Evolutionary conservation across 2,888 invertebrate species (phyloP).

Genomic region (Eilema caniola): DNA sequence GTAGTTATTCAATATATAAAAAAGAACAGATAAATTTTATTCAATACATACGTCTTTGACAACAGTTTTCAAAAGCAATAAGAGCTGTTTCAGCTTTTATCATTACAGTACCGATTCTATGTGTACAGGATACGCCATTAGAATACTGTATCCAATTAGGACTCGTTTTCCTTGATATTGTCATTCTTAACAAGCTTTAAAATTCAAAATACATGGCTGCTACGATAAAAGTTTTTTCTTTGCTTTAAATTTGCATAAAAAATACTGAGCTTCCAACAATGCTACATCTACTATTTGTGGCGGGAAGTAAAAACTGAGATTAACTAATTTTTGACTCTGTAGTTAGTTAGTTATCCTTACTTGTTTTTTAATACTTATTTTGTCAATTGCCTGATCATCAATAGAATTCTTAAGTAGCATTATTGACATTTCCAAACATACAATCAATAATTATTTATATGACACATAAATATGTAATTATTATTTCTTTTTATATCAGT

Average conservation of each 20-base stretch:
- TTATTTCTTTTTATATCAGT: no score
- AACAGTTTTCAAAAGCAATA: not conserved
- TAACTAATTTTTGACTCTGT: not conserved
- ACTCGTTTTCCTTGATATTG: not conserved
- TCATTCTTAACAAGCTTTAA: constrained; percentile 3
- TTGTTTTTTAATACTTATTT: no score
- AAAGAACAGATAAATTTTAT: not conserved
- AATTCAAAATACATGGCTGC: not conserved
- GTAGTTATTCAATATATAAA: constrained; percentile 8
- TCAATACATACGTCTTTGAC: not conserved
- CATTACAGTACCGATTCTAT: not conserved
- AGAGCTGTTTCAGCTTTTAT: constrained; percentile 1
- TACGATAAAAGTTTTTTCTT: not conserved
- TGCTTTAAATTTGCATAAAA: not conserved
- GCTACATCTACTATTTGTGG: not conserved
- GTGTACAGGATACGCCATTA: not conserved
- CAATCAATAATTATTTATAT: no score
- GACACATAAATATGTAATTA: no score
- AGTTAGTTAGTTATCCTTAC: no score
- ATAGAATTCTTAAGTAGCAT: not conserved
- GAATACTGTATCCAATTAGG: constrained; percentile 14
- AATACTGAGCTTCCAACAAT: not conserved
- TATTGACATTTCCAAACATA: not conserved
- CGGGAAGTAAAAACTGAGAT: not conserved
- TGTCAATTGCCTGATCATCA: not conserved